Base-by-base conservation (phyloP, 2,797 vertebrate genomes). In the Pampus argenteus region DNA sequence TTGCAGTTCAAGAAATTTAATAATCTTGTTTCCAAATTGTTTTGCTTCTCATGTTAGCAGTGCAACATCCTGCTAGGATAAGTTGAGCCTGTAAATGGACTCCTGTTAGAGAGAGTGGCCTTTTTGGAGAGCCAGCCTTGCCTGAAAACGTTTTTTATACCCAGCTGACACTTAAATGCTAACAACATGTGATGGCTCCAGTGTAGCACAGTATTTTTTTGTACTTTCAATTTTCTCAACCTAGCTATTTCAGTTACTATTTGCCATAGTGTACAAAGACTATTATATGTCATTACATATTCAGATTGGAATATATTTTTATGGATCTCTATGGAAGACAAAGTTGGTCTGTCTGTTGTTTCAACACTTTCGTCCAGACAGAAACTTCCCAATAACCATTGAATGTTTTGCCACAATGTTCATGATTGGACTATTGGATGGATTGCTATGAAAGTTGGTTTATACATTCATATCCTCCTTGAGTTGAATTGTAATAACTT, bases 61-160 rank as follows among this genome's bases (percentile, higher is more conserved):
- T 64, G 54, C 38, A 64, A 47, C 66, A 76, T 76, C 79, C 55
- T 64, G 66, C 71, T 64, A 52, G 47, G 65, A 60, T 69, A 56
- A 75, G 85, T 78, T 80, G 54, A 83, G 51, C 61, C 80, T 45
- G 44, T 70, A 50, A 74, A 68, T 4, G 23, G 51, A 76, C 40
- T 62, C 34, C 5, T 61, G 66, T 56, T 52, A 20, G 74, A 3
- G 1, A 58, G 25, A 42, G 40, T 63, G 70, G 68, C 60, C 22
- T n/a, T 76, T 36, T 66, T 75, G 71, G 63, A 73, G 52, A 49
- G 57, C 63, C 54, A 70, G 76, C 67, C 56, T 81, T 74, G 69
- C 52, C 54, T 29, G 14, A 49, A 77, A 79, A 76, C 28, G 25
- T 66, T 71, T 63, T 51, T 20, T 44, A 36, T 40, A 40, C 73